Percentiles rank a stretch among this genome's conserved stretches.
Conservation (phyloP, 2,888 invertebrate genomes). For the Nipponacmea schrenckii region DNA sequence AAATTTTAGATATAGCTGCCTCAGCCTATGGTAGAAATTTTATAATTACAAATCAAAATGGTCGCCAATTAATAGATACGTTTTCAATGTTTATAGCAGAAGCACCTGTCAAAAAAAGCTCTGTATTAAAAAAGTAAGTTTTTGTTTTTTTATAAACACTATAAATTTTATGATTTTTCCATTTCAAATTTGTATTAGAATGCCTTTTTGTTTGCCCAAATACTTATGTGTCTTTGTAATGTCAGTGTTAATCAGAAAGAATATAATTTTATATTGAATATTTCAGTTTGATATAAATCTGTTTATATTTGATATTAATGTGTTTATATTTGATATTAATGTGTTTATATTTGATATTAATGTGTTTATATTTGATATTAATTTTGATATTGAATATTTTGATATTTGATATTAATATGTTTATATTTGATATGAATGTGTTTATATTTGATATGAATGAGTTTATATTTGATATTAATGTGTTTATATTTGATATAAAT, state of each 20-base stretch:
- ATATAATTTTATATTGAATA: too few relatives aligned
- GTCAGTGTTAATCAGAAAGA: background rate
- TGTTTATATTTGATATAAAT: slow-evolving; percentile 52
- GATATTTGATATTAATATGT: background rate
- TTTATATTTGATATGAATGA: too few relatives aligned
- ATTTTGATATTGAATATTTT: slow-evolving; percentile 30
- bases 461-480: too few relatives aligned
- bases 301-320: background rate
- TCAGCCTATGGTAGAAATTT: slow-evolving; percentile 58
- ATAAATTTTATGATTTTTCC: too few relatives aligned
- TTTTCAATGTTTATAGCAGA: slow-evolving; percentile 40
- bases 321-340: too few relatives aligned
- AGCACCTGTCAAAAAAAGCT: slow-evolving; percentile 44
- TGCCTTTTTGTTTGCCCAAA: background rate
- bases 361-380: slow-evolving; percentile 49
- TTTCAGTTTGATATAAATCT: background rate
- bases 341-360: too few relatives aligned
- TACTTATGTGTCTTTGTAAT: background rate
- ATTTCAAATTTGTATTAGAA: background rate
- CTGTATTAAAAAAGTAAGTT: slow-evolving; percentile 53
- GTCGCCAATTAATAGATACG: slow-evolving; percentile 47
- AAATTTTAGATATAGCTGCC: slow-evolving; percentile 55
- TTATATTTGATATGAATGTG: too few relatives aligned
- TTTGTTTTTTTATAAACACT: background rate
- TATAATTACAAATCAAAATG: slow-evolving; percentile 45